phyloP scores from a whole-genome alignment of 1,140 invertebrate species.

The Mactra quadrangularis region DNA sequence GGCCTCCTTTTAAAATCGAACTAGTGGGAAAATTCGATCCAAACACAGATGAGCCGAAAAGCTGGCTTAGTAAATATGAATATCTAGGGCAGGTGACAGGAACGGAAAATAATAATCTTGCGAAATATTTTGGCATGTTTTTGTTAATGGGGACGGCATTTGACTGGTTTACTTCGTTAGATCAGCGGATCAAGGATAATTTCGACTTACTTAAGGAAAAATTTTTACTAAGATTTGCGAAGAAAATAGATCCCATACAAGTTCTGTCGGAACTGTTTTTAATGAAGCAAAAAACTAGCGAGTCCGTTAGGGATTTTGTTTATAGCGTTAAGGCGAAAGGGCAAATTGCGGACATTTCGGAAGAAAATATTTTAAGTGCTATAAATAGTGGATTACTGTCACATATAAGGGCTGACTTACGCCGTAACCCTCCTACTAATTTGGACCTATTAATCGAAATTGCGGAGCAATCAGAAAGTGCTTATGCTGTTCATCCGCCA shows the following conservation, averaged over 20 bases:
- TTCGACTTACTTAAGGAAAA: slow-evolving; percentile 1
- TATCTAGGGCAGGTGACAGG: slow-evolving; percentile 12
- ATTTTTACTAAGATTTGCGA: slow-evolving; percentile 32
- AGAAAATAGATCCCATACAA: slow-evolving; percentile 20
- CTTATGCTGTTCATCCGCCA: slow-evolving; percentile 21
- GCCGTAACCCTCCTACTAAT: slow-evolving; percentile 27
- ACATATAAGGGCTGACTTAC: slow-evolving; percentile 34
- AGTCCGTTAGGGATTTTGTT: slow-evolving; percentile 35
- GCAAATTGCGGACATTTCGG: slow-evolving; percentile 10
- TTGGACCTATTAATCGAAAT: slow-evolving; percentile 42
- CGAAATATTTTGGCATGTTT: slow-evolving; percentile 11
- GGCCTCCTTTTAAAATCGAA: slow-evolving; percentile 24
- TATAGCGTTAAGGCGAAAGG: background rate
- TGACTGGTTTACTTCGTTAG: slow-evolving; percentile 10
- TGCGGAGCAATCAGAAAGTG: slow-evolving; percentile 37
- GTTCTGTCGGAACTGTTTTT: slow-evolving; percentile 14
- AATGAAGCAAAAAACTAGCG: slow-evolving; percentile 31
- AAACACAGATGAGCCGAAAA: background rate
- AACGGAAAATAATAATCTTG: background rate
- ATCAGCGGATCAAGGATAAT: background rate
- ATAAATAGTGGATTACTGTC: slow-evolving; percentile 16
- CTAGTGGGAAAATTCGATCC: slow-evolving; percentile 28
- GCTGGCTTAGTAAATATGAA: background rate
- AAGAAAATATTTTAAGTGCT: slow-evolving; percentile 43
- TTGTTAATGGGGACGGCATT: slow-evolving; percentile 3